These are phyloP conservation scores for Callaeas wilsoni DNA, from an alignment of 2,113 vertebrate species.

Conservation along the genomic window DNA sequence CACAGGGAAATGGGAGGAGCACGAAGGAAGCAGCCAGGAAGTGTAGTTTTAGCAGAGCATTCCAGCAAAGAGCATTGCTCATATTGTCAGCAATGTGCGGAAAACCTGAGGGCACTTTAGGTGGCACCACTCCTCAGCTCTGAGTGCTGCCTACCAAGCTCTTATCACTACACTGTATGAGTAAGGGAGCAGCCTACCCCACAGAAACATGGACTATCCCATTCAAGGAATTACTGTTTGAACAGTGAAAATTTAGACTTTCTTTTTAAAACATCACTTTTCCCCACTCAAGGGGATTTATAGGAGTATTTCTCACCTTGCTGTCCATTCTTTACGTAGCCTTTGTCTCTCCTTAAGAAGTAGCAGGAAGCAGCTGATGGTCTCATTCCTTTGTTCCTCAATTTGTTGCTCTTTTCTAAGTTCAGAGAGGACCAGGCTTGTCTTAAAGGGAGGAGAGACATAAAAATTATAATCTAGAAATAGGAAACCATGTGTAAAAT, in stretches of 20 bases:
- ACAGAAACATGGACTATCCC: neutral
- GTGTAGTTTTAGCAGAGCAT: neutral
- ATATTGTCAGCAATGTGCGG: neutral
- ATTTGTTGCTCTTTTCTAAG: conserved; percentile 64
- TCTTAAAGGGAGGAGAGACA: conserved; percentile 75
- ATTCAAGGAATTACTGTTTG: neutral
- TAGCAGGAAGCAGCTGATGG: conserved; percentile 78
- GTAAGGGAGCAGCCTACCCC: neutral
- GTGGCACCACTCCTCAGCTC: neutral
- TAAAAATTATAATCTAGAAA: conserved; percentile 55
- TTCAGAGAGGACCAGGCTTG: conserved; percentile 76
- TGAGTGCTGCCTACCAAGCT: neutral
- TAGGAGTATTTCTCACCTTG: conserved; percentile 76
- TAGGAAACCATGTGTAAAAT: conserved; percentile 76
- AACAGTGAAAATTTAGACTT: neutral
- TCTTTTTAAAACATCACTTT: neutral
- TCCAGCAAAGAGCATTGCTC: neutral
- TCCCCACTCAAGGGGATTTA: neutral
- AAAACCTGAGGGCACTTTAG: neutral
- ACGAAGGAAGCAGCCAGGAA: neutral
- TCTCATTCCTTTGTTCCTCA: conserved; percentile 73
- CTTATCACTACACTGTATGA: neutral
- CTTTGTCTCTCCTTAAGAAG: conserved; percentile 84
- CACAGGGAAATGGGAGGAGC: neutral
- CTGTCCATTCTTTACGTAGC: conserved; percentile 87